phyloP scores from a whole-genome alignment of 1,140 invertebrate genomes.

The Zaprionus ghesquierei region DNA sequence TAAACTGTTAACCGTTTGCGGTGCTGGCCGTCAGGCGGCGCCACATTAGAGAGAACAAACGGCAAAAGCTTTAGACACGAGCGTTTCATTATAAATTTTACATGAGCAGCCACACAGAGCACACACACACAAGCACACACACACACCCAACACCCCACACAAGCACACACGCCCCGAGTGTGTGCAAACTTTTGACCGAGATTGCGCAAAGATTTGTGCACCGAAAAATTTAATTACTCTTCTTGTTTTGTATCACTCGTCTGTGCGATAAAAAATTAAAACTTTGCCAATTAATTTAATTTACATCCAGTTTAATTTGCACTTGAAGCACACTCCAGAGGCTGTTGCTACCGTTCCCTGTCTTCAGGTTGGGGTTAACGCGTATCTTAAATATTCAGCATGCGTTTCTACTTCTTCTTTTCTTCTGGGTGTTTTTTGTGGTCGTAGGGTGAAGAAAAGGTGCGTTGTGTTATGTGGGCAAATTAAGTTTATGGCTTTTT shows the following conservation, averaged over 20 bases:
- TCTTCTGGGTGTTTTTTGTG: neutral
- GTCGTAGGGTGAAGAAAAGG: conserved; percentile 3
- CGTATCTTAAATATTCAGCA: neutral
- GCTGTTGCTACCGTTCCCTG: conserved; percentile 41
- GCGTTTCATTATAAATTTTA: conserved; percentile 66
- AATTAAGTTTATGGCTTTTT: conserved; percentile 26
- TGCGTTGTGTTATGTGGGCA: conserved; percentile 2
- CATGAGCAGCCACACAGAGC: conserved; percentile 45
- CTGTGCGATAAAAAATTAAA: conserved; percentile 62
- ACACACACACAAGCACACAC: neutral
- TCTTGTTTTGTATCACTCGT: conserved; percentile 20
- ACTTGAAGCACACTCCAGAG: conserved; percentile 40
- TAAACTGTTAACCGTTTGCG: conserved; percentile 55
- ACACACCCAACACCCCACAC: neutral
- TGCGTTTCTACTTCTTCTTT: neutral
- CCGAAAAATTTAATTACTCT: conserved; percentile 66
- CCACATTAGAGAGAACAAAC: conserved; percentile 43
- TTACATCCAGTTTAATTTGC: conserved; percentile 50
- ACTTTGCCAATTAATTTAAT: conserved; percentile 78
- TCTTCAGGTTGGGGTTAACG: neutral
- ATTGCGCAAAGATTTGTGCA: conserved; percentile 58
- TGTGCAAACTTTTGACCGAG: conserved; percentile 54
- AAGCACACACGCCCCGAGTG: neutral
- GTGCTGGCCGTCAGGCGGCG: conserved; percentile 33
- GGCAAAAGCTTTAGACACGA: conserved; percentile 26